Conservation (phyloP, 2,888 invertebrate genomes). For the Lobophora halterata region DNA sequence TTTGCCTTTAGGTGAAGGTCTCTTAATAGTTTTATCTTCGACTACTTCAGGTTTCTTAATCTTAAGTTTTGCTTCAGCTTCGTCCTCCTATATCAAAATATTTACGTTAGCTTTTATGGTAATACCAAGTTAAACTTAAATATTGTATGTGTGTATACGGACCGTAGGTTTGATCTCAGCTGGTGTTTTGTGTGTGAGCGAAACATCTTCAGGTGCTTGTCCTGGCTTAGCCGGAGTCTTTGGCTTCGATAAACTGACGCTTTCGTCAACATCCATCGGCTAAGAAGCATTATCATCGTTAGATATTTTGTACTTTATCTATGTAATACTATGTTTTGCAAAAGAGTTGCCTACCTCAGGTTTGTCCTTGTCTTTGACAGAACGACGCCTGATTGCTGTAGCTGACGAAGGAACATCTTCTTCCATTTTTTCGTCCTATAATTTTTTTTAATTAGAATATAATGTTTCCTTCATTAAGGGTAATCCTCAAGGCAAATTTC, state of each 20-base stretch:
- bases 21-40: constrained; percentile 70
- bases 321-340: constrained; percentile 12
- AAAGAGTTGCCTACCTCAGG: constrained; percentile 54
- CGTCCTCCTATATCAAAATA: constrained; percentile 55
- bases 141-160: constrained; percentile 53
- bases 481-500: too few species aligned
- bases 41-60: constrained; percentile 74
- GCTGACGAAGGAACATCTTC: constrained; percentile 63
- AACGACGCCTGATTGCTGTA: constrained; percentile 63
- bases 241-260: constrained; percentile 62
- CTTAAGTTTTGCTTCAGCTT: constrained; percentile 71
- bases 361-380: constrained; percentile 70
- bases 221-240: constrained; percentile 64
- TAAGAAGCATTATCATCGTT: constrained; percentile 36
- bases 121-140: background rate
- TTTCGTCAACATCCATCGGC: constrained; percentile 77
- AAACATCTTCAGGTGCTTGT: constrained; percentile 69
- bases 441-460: too few species aligned
- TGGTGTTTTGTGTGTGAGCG: constrained; percentile 74
- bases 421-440: constrained; percentile 53
- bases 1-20: constrained; percentile 61
- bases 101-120: constrained; percentile 17
- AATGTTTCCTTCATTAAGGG: too few species aligned
- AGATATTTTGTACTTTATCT: constrained; percentile 7
- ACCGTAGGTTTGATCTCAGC: constrained; percentile 73